Base-by-base conservation (phyloP, 2,888 invertebrate species). In the Leptinotarsa rubiginosa region DNA sequence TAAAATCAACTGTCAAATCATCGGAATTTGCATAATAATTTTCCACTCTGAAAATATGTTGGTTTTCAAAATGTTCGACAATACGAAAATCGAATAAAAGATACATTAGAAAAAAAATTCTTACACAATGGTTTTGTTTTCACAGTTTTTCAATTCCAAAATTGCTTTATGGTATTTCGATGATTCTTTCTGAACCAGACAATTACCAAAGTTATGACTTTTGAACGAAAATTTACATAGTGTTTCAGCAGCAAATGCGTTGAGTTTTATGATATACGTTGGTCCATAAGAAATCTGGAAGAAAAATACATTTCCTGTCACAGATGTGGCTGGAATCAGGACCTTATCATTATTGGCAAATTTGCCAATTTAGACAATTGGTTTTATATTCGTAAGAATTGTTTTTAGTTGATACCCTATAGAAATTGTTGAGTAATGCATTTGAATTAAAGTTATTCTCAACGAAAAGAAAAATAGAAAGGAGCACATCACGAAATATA, bases 201-300 rank as follows among this genome's bases (percentile, higher is more conserved):
- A 92, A 75, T 90, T 90, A 4, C 92, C 93, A 87, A 94, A 94
- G 86, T 94, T 89, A 82, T 90, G 89, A n/a, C 89, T 86, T 80
- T 85, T 87, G 82, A 91, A 92, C 4, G 92, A 92, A 84, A 94
- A 93, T 81, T 90, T 89, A 78, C 92, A 89, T 1, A 87, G 84
- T 0, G 92, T 90, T 77, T 89, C 90, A 77, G 90, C 89, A 56
- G 92, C 91, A 62, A 89, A 88, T 20, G 92, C 92, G 79, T 90
- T 88, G 52, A 94, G 84, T 66, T 88, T 86, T 72, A 94, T 88
- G 50, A 84, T 87, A 83, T 92, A 94, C 5, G 88, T 89, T 3
- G 93, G 92, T 0, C 94, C 94, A 85, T 92, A 91, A 49, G 90
- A 89, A 74, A 94, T 91, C 93, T 94, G 82, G 22, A 85, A 85